Base-by-base conservation (phyloP, 2,797 vertebrate species). In the Picus viridis region DNA sequence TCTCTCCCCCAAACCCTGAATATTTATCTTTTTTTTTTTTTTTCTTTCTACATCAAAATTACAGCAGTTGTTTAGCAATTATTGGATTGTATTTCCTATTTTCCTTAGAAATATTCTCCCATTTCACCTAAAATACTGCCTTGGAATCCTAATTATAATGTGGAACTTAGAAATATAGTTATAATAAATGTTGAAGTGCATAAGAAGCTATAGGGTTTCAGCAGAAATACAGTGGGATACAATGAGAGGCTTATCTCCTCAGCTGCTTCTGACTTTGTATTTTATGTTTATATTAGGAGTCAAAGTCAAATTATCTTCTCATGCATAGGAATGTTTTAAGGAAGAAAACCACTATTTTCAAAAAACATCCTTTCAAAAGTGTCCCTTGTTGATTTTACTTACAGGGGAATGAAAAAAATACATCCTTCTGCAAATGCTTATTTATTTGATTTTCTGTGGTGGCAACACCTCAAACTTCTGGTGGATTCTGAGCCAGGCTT, bases 41-140 rank as follows among this genome's bases (percentile, higher is more conserved):
- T 87, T 29, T 73, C 39, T 87, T 72, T 81, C 32, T 58, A 51
- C 23, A 54, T 86, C 91, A 58, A 88, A 94, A 94, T 88, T 82
- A 39, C 32, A 75, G 57, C 59, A 78, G 27, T 45, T 91, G 29
- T 91, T 65, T 30, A 89, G 61, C 29, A 88, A 64, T 74, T 88
- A 75, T 32, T 90, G 68, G 89, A 64, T 73, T 65, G 7, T 45
- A 54, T 86, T 90, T 83, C n/a, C 72, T 89, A 26, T 90, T 86
- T 77, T 67, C 23, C 57, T 81, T 16, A 64, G 84, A 81, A 78
- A 47, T 45, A 7, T 73, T 85, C 81, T 92, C 56, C 22, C 9
- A 45, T 92, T 89, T 86, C 72, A 57, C 74, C 47, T 80, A 83
- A 9, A 67, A 75, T 76, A 72, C 58, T 16, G 43, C 56, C 41